Evolutionary conservation across 2,888 invertebrate species (phyloP).

Genomic region (Ichneumon xanthorius): DNA sequence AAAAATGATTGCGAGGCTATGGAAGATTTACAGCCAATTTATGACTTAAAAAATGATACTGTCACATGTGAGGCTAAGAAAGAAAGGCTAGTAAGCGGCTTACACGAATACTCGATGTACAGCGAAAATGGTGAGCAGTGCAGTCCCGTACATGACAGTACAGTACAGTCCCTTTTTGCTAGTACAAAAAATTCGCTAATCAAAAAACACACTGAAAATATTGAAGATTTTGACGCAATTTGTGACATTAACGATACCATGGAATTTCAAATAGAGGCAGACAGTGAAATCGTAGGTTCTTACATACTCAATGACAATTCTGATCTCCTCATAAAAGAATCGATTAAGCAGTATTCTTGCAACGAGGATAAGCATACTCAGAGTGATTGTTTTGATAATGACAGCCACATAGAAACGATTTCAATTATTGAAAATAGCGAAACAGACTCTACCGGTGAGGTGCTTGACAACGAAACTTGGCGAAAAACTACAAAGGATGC

Average conservation of each 20-base stretch:
- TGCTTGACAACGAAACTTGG: background rate
- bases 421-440: background rate
- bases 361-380: no score
- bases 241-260: background rate
- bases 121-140: background rate
- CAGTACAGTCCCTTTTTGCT: background rate
- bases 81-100: background rate
- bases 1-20: background rate
- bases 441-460: no score
- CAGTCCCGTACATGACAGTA: background rate
- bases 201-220: background rate
- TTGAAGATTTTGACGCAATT: background rate
- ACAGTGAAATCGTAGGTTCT: background rate
- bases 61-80: background rate
- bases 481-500: background rate
- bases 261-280: background rate
- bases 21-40: background rate
- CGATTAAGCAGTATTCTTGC: no score
- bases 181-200: background rate
- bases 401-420: background rate
- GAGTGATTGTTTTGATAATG: background rate
- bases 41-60: background rate
- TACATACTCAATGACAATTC: background rate
- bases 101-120: background rate
- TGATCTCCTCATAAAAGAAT: background rate